Conservation (phyloP, 2,113 vertebrate species). For the Pluvianellus socialis region DNA sequence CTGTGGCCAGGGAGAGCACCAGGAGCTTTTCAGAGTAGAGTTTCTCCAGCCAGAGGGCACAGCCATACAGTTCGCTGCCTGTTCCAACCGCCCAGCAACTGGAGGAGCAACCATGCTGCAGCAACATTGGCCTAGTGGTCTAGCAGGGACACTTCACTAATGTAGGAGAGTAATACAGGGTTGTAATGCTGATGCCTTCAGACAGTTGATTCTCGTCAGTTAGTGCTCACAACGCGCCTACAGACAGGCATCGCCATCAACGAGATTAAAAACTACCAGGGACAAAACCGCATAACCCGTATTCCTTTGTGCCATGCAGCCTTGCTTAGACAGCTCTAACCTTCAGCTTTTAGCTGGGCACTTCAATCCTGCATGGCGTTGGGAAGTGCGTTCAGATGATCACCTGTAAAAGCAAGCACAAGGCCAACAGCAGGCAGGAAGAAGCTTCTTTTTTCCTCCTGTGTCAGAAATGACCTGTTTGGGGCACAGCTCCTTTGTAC, state of each 20-base stretch:
- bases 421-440: accelerated
- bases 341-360: not conserved
- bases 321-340: not conserved
- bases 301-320: not conserved
- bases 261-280: not conserved
- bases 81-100: not conserved
- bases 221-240: not conserved
- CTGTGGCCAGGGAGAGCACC: not conserved
- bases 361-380: not conserved
- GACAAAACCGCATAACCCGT: not conserved
- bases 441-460: not conserved
- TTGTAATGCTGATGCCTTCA: not conserved
- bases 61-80: not conserved
- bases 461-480: not conserved
- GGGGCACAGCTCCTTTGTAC: not conserved
- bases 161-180: not conserved
- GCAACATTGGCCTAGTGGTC: not conserved
- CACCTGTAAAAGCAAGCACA: not conserved
- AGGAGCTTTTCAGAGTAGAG: not conserved
- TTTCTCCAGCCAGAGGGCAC: not conserved
- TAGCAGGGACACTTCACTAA: not conserved
- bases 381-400: not conserved
- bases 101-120: not conserved
- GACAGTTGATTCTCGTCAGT: not conserved
- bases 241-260: not conserved